These are phyloP conservation scores for Gallinago media DNA, from an alignment of 2,113 vertebrate genomes.

Conservation along the genomic window DNA sequence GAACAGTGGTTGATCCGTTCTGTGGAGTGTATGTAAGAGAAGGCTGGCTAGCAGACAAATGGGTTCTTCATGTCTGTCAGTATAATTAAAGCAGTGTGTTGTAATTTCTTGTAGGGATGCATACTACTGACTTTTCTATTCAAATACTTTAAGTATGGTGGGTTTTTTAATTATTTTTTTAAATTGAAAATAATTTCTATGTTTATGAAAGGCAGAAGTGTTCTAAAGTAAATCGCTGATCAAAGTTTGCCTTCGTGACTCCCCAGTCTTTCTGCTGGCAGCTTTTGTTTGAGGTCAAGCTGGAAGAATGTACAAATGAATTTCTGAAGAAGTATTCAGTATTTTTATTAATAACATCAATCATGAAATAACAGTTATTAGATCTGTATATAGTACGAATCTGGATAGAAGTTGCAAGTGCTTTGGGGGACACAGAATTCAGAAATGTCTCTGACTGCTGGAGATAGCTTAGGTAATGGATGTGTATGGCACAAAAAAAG, in stretches of 20 bases:
- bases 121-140: background rate
- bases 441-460: background rate
- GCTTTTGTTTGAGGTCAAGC: background rate
- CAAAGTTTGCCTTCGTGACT: background rate
- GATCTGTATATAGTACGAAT: background rate
- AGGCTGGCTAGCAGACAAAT: background rate
- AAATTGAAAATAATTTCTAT: background rate
- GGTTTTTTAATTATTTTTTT: too few relatives aligned
- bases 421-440: background rate
- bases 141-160: background rate
- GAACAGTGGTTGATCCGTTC: rapidly evolving
- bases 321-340: background rate
- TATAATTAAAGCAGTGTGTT: background rate
- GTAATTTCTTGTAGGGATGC: background rate
- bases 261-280: background rate
- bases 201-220: background rate
- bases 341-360: background rate
- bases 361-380: background rate
- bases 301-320: background rate
- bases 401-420: background rate
- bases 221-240: background rate
- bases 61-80: background rate
- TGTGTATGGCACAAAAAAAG: background rate
- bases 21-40: background rate
- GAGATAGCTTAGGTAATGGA: background rate